These are phyloP conservation scores for Drosophila vallismaia DNA, from an alignment of 2,888 invertebrate species.

Conservation along the genomic window DNA sequence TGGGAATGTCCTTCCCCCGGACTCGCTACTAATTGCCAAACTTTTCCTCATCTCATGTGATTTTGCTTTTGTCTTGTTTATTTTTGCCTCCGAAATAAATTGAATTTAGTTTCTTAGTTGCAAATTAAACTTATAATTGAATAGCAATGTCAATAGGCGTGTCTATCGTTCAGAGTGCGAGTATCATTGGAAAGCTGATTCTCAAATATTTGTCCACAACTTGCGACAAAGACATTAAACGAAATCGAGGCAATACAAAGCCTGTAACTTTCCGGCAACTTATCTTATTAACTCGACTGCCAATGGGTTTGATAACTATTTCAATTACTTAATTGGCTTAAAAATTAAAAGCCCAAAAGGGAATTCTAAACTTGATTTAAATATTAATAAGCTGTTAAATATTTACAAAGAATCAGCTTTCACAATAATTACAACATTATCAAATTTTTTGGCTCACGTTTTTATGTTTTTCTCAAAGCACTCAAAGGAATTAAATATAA, in stretches of 20 bases:
- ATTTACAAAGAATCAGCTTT: conserved; percentile 3
- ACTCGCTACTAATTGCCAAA: conserved; percentile 62
- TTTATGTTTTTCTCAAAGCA: neutral
- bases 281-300: neutral
- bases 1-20: neutral
- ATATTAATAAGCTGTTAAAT: neutral
- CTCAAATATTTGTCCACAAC: conserved; percentile 46
- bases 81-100: conserved; percentile 49
- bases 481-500: conserved; percentile 21
- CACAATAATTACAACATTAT: neutral
- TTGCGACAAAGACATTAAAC: neutral
- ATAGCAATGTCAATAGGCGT: conserved; percentile 53
- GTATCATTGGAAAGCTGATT: conserved; percentile 34
- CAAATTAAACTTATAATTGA: conserved; percentile 66
- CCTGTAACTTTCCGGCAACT: neutral
- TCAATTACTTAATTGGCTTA: conserved; percentile 1
- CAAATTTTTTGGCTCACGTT: conserved; percentile 8
- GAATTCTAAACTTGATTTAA: neutral
- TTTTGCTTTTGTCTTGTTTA: conserved; percentile 46
- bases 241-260: conserved; percentile 1
- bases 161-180: conserved; percentile 3
- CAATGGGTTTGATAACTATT: conserved; percentile 4
- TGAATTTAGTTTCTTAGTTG: conserved; percentile 57
- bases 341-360: neutral
- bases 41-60: conserved; percentile 50